These are phyloP conservation scores for Auanema freiburgensis DNA, from an alignment of 2,888 invertebrate genomes.

Conservation along the genomic window DNA sequence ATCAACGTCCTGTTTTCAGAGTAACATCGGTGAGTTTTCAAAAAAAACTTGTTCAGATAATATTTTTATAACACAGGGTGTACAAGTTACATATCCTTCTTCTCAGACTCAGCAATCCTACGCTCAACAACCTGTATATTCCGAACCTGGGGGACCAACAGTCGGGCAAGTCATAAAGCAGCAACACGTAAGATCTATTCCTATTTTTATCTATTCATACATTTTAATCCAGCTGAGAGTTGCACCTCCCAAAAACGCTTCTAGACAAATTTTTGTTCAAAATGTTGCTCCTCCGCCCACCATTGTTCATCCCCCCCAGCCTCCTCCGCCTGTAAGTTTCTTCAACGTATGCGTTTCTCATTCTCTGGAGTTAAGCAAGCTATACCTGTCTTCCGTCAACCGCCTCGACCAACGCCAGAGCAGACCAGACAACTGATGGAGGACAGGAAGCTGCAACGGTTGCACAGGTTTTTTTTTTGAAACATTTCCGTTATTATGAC, in stretches of 20 bases:
- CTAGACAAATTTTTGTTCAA: too few species aligned
- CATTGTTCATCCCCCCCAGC: background rate
- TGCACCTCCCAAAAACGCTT: background rate
- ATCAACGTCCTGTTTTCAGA: background rate
- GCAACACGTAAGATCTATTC: background rate
- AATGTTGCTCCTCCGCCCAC: too few species aligned
- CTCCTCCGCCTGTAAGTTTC: background rate
- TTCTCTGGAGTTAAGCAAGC: slow-evolving; percentile 4
- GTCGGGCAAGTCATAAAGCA: background rate
- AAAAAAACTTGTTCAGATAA: too few species aligned
- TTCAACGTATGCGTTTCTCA: background rate
- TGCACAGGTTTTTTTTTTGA: background rate
- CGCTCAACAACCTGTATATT: background rate
- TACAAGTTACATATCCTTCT: too few species aligned
- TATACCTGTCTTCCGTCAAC: slow-evolving; percentile 2
- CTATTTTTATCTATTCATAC: background rate
- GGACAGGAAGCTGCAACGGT: background rate
- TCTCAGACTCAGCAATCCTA: background rate
- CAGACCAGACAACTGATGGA: background rate
- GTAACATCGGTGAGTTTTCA: background rate
- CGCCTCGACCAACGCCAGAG: background rate
- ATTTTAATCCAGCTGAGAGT: background rate
- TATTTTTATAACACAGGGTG: too few species aligned
- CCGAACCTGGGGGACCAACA: background rate
- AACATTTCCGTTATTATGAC: background rate